Base-by-base conservation (phyloP, 2,113 vertebrate genomes). In the Montifringilla adamsi region DNA sequence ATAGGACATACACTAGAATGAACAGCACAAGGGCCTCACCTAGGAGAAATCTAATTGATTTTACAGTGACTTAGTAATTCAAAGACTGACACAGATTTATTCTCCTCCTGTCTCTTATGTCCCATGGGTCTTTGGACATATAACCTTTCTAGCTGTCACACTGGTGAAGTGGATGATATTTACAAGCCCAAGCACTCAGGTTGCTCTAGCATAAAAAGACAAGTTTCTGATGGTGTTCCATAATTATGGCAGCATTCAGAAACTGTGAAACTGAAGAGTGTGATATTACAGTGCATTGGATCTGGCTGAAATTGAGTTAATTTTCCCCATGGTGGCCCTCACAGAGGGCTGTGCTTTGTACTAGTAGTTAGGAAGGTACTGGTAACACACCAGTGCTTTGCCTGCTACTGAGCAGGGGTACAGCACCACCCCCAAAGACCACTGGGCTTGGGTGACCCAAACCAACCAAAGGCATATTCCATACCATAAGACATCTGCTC, bases 11-110 rank as follows among this genome's bases (percentile, higher is more conserved):
- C 35, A 46, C 9, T 6, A 74, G 87, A 87, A 41, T 4, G 53
- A 81, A 62, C 11, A 46, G 70, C 13, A 50, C 50, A 89, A 81
- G 12, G 21, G 28, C 67, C 87, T 85, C 59, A 66, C 26, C 14
- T 88, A 82, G n/a, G 50, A 90, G 59, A 87, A 79, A 76, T n/a
- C 12, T 89, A 84, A 91, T 69, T 90, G 90, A 87, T 89, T 93
- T 62, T 79, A 83, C 1, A 6, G 58, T 55, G 44, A 82, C 53
- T 72, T 62, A 58, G 78, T 87, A 69, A 93, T 94, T 73, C 15
- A 11, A 89, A 95, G 55, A 77, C 63, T 66, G 67, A 59, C 52
- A 84, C 21, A 94, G 59, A 89, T 94, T 94, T 91, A 70, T 93
- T 91, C 50, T 49, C 13, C 39, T 84, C 33, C 56, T 84, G 69